Evolutionary conservation across 35 echinoderm and acorn worm genomes (phyloP).

Genomic region (Heliocidaris tuberculata): DNA sequence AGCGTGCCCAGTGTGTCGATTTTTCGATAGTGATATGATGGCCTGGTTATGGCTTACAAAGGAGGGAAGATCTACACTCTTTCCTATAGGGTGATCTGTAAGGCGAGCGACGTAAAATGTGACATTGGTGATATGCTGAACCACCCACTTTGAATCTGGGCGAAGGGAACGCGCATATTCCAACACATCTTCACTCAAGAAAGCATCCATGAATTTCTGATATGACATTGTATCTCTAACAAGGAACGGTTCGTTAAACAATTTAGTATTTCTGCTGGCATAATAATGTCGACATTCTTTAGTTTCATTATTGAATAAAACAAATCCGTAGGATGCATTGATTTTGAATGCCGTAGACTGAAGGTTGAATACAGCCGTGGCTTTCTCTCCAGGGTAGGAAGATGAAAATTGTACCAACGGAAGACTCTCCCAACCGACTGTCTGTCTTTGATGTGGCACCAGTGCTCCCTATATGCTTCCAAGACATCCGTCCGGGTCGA

Average conservation of each 20-base stretch:
- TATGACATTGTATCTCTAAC: not conserved
- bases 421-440: too few relatives aligned
- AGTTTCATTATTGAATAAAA: too few relatives aligned
- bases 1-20: not conserved
- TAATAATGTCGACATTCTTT: constrained; percentile 7
- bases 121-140: not conserved
- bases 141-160: constrained; percentile 16
- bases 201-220: not conserved
- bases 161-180: not conserved
- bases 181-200: not conserved
- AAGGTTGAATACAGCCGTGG: too few relatives aligned
- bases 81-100: not conserved
- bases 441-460: too few relatives aligned
- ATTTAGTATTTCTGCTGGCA: not conserved
- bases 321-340: too few relatives aligned
- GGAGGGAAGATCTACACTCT: not conserved
- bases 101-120: not conserved
- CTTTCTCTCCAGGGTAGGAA: too few relatives aligned
- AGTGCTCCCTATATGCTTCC: too few relatives aligned
- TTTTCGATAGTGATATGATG: too few relatives aligned
- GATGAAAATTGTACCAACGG: too few relatives aligned
- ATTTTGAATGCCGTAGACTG: too few relatives aligned
- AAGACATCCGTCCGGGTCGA: too few relatives aligned
- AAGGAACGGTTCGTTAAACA: not conserved
- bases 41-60: constrained; percentile 20